phyloP scores from a whole-genome alignment of 2,113 vertebrate genomes.

The Prunella fulvescens region DNA sequence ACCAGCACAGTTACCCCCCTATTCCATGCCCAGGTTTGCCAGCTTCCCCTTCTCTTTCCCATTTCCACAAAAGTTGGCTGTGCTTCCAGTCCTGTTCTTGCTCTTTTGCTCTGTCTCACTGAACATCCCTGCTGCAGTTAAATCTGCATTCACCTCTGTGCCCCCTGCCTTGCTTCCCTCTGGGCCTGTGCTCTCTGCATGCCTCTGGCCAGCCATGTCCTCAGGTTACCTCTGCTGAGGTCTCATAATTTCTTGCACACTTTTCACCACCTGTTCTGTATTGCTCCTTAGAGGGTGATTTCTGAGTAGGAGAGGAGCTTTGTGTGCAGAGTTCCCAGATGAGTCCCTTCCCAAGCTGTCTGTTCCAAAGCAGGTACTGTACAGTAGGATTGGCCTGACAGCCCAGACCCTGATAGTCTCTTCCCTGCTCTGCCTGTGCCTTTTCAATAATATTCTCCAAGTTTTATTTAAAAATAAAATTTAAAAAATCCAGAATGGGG shows the following conservation, averaged over 20 bases:
- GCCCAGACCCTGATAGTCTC: not conserved
- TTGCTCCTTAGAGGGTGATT: not conserved
- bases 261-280: not conserved
- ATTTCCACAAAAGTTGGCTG: not conserved
- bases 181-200: not conserved
- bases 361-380: not conserved
- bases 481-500: not conserved
- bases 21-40: not conserved
- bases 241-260: not conserved
- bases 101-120: not conserved
- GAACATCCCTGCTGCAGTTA: not conserved
- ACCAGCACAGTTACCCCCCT: not conserved
- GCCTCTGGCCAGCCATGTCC: not conserved
- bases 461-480: not conserved
- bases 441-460: not conserved
- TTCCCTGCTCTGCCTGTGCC: not conserved
- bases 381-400: not conserved
- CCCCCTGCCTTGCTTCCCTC: not conserved
- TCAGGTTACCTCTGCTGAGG: not conserved
- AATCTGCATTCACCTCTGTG: not conserved
- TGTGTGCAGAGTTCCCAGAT: fast-evolving
- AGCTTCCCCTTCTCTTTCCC: not conserved
- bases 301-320: not conserved
- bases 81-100: not conserved
- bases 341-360: not conserved